phyloP scores from a whole-genome alignment of 2,113 vertebrate species.

The Lasiurus borealis region DNA sequence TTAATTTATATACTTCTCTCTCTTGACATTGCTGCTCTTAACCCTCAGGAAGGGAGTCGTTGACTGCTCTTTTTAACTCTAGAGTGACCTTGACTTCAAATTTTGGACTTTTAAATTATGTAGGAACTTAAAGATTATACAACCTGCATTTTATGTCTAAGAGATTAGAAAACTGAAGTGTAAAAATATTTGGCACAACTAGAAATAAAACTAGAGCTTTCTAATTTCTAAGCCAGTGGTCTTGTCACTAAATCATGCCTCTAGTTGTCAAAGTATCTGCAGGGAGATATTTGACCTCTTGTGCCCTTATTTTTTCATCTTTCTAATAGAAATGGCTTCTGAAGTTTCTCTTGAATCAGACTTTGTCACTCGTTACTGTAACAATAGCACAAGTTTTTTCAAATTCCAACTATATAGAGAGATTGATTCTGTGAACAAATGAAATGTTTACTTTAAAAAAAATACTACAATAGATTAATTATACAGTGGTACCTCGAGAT shows the following conservation, averaged over 20 bases:
- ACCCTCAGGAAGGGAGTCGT: neutral
- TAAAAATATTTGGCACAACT: neutral
- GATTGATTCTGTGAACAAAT: neutral
- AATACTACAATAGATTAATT: neutral
- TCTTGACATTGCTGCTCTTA: neutral
- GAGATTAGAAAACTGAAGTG: neutral
- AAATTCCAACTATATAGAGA: neutral
- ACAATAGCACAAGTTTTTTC: neutral
- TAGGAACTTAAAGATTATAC: neutral
- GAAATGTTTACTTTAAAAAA: neutral
- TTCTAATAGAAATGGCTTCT: neutral
- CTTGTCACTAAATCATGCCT: neutral
- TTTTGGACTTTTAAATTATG: conserved; percentile 25
- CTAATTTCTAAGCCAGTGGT: neutral
- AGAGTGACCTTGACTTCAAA: neutral
- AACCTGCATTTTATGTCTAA: neutral
- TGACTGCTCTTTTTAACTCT: neutral
- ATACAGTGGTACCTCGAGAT: no score
- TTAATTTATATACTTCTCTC: neutral
- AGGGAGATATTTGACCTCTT: neutral
- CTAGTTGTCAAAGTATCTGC: neutral
- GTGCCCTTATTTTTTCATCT: neutral
- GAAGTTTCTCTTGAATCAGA: neutral
- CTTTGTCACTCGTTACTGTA: neutral
- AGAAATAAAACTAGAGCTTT: conserved; percentile 23